Evolutionary conservation across 2,113 vertebrate genomes (phyloP).

Genomic region (Craseonycteris thonglongyai): DNA sequence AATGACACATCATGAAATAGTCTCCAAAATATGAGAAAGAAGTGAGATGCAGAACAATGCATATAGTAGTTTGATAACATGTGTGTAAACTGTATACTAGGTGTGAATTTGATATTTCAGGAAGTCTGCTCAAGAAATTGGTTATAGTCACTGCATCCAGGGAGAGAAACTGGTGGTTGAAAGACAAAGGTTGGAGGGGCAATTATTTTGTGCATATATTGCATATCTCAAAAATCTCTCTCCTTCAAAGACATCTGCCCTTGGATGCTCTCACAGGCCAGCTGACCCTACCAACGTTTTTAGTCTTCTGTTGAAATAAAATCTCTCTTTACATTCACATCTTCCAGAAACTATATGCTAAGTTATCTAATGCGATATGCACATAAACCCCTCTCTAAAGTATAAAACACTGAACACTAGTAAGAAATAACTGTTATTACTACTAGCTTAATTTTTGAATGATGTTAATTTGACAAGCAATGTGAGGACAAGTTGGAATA

Average conservation of each 20-base stretch:
- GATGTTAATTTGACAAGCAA: conserved; percentile 9
- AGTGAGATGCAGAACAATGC: background rate
- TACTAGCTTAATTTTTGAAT: background rate
- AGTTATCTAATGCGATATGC: background rate
- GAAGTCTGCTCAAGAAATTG: background rate
- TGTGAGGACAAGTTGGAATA: conserved; percentile 19
- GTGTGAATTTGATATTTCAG: background rate
- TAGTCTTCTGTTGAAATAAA: background rate
- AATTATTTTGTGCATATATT: background rate
- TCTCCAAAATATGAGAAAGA: background rate
- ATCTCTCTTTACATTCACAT: background rate
- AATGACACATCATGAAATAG: background rate
- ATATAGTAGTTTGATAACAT: background rate
- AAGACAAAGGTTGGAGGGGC: background rate
- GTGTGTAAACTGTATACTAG: background rate
- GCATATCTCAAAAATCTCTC: background rate
- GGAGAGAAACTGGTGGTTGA: background rate
- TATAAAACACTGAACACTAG: background rate
- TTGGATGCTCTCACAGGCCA: background rate
- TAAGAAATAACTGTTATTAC: conserved; percentile 21
- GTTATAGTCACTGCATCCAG: background rate
- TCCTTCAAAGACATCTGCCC: background rate
- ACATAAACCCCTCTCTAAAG: background rate
- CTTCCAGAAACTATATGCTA: background rate
- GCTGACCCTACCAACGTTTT: background rate